phyloP scores from a whole-genome alignment of 92 coral and sea anemone species.

The Umimayanthus kanabou region DNA sequence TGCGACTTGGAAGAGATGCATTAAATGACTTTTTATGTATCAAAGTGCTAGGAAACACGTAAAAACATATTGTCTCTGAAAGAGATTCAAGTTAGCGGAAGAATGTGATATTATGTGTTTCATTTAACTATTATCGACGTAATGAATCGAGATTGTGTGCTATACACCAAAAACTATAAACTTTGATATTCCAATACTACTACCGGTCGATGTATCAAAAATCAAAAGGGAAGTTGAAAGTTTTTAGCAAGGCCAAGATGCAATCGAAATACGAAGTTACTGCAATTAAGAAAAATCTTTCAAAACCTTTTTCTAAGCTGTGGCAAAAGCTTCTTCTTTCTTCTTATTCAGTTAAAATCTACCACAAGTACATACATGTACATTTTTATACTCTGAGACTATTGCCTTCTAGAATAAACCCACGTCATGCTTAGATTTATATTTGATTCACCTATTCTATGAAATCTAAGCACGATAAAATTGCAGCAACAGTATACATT shows the following conservation, averaged over 20 bases:
- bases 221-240: neutral
- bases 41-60: neutral
- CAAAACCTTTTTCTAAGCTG: neutral
- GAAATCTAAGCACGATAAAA: neutral
- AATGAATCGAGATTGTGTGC: neutral
- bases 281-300: neutral
- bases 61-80: neutral
- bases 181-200: neutral
- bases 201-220: constrained; percentile 8
- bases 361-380: neutral
- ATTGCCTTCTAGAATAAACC: neutral
- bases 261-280: neutral
- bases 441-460: neutral
- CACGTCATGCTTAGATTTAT: neutral
- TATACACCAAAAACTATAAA: neutral
- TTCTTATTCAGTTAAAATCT: neutral
- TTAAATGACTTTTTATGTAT: neutral
- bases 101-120: neutral
- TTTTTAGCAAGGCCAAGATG: neutral
- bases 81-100: neutral
- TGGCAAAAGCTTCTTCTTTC: neutral
- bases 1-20: neutral
- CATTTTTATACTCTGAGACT: neutral
- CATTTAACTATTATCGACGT: neutral
- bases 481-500: neutral